Conservation (phyloP, 2,113 vertebrate species). For the Capricornis sumatraensis region DNA sequence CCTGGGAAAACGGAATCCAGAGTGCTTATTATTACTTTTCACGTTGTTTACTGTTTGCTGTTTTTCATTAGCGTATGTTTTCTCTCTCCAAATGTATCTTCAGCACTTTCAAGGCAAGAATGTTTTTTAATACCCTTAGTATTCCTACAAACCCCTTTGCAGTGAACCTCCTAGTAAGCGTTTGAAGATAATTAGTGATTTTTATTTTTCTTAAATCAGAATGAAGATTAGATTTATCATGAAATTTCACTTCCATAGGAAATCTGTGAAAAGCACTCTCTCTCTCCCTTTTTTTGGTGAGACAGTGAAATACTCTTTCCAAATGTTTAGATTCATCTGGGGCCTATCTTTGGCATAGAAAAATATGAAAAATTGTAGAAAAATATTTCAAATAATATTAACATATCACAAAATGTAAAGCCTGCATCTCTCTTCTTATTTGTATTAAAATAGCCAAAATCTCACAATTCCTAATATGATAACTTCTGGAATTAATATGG, state of each 20-base stretch:
- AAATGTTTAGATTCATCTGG: not conserved
- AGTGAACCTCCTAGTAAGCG: not conserved
- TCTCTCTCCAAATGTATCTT: not conserved
- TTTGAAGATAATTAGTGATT: not conserved
- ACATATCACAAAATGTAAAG: not conserved
- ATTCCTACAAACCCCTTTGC: not conserved
- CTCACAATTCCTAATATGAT: not conserved
- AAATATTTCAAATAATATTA: not conserved
- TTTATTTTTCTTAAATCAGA: not conserved
- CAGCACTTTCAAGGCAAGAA: not conserved
- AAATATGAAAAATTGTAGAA: not conserved
- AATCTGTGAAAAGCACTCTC: not conserved
- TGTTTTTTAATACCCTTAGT: not conserved
- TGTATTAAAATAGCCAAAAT: not conserved
- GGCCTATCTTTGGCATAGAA: not conserved
- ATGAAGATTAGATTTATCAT: not conserved
- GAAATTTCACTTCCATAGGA: not conserved
- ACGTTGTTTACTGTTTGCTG: not conserved
- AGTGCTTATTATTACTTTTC: not conserved
- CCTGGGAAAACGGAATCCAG: not conserved
- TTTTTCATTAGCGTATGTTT: not conserved
- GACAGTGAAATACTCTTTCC: not conserved
- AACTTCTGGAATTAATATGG: not conserved
- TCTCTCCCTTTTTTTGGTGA: not conserved
- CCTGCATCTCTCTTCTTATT: not conserved